Percentiles rank a stretch among this genome's conserved stretches.
Evolutionary conservation across 1,140 invertebrate species (phyloP).

Genomic region (Penaeus chinensis): DNA sequence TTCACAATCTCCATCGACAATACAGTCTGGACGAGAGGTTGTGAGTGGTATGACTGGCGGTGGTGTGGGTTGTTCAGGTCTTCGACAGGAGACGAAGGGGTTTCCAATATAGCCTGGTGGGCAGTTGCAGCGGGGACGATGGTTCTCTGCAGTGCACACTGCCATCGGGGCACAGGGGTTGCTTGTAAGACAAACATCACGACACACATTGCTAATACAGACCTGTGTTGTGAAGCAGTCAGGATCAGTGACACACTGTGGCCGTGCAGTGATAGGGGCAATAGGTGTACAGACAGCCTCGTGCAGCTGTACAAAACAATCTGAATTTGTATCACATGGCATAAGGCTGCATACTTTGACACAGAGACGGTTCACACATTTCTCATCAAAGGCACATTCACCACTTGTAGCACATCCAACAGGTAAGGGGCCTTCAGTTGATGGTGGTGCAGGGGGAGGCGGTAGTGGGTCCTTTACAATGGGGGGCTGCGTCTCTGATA

Average conservation of each 20-base stretch:
- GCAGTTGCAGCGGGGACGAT: conserved; percentile 76
- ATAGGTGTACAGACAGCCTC: conserved; percentile 81
- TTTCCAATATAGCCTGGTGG: conserved; percentile 66
- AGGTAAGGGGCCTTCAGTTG: conserved; percentile 35
- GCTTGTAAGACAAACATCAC: conserved; percentile 80
- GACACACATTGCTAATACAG: conserved; percentile 77
- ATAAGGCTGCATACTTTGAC: conserved; percentile 70
- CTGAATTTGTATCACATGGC: conserved; percentile 80
- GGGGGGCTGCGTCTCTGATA: conserved; percentile 41
- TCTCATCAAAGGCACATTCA: conserved; percentile 66
- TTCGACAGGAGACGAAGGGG: conserved; percentile 62
- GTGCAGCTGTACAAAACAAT: conserved; percentile 85
- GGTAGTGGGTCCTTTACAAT: neutral
- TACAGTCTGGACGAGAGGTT: conserved; percentile 77
- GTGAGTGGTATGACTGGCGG: conserved; percentile 71
- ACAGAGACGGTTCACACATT: conserved; percentile 67
- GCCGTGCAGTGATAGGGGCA: conserved; percentile 80
- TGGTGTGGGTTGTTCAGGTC: conserved; percentile 76
- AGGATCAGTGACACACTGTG: conserved; percentile 65
- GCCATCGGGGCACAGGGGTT: conserved; percentile 83
- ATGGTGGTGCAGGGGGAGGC: neutral
- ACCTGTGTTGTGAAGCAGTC: conserved; percentile 81
- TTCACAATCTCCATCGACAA: conserved; percentile 66
- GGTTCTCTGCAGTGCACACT: conserved; percentile 83
- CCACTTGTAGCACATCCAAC: conserved; percentile 52